Evolutionary conservation across 1,140 invertebrate genomes (phyloP), one percentile per base, ranked within the genome.

Genomic region (Drosophila orena): DNA sequence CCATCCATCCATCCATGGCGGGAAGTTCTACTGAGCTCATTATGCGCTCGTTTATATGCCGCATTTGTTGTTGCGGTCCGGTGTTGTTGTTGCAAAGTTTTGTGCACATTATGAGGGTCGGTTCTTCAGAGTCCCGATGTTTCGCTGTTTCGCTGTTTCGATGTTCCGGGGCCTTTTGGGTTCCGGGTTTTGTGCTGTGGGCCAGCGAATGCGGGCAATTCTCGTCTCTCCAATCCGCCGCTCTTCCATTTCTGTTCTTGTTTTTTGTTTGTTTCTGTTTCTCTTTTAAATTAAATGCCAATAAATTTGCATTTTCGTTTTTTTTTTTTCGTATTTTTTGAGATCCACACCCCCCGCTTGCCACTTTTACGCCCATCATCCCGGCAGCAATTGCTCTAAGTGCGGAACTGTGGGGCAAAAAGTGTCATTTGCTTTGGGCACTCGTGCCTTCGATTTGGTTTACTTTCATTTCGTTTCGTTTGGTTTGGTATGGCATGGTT

Each of bases 11-110:
- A 73, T 40, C 64, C 73, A 44, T 44, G 59, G 55, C 78, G 79
- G 79, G 44, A 73, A 74, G 71, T 81, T 81, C 79, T 61, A 81
- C 73, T 69, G 44, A 88, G 83, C 83, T 86, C 84, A 88, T 88
- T 88, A 88, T 89, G 83, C 66, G 83, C 83, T 88, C 83, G 84
- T 86, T 86, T 86, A 89, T 86, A 86, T 86, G 83, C 83, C 79
- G 84, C 80, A 88, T 88, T 88, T 83, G 79, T 86, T 88, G 65
- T 76, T 86, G 83, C 69, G 83, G 56, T 61, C 49, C 65, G 60
- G 20, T 75, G 56, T 59, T 38, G 53, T 81, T 77, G 52, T 58
- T 80, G 58, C 65, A 57, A 79, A 79, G 59, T 75, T 83, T 64
- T 74, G 60, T 84, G 70, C 79, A 71, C 76, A 83, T 84, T 83